Evolutionary conservation across 2,888 invertebrate species (phyloP), one percentile per base, ranked within the genome.

Genomic region (Lasius fuliginosus): DNA sequence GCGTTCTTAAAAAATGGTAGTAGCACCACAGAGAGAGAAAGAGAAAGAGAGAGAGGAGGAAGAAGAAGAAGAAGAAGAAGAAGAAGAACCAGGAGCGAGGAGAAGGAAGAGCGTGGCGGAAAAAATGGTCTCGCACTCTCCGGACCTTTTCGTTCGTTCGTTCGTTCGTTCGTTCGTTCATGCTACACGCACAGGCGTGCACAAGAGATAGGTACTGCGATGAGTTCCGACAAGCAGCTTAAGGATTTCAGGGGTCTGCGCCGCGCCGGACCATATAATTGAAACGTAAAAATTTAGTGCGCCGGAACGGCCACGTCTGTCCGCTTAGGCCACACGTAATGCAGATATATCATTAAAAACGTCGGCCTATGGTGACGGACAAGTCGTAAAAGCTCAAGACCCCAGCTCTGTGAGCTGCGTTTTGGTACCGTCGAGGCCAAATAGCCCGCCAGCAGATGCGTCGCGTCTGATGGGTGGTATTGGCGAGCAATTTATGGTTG

Each of bases 241-340:
- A 68, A 86, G 85, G 62, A 85, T 84, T 83, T 64, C 67, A 53
- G 23, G n/a, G 49, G 42, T 49, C 64, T 58, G 82, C 64, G 74
- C 75, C 73, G 82, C 64, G 74, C 75, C 73, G 71, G 79, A 56
- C 82, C 74, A 81, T 87, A 87, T 91, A 91, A 92, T 92, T 91
- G 92, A 92, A 92, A 92, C 88, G 91, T 91, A 90, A 91, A 91
- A 92, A 91, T 90, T 89, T 88, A 86, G 86, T 85, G 74, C 85
- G 82, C 49, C 75, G 75, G 79, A 86, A 74, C 86, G 85, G 33
- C 82, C 71, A 76, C 82, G 85, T 58, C 65, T 40, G 79, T 85
- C 85, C 82, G 82, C 85, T 85, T 83, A 42, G 68, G 46, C 84
- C 79, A 73, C 77, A 60, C 83, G 73, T 89, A 91, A 92, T 90